A percentile compares a stretch with the other conserved stretches of the same genome.
Conservation (phyloP, 2,113 vertebrate genomes). For the Morphnarchus princeps region DNA sequence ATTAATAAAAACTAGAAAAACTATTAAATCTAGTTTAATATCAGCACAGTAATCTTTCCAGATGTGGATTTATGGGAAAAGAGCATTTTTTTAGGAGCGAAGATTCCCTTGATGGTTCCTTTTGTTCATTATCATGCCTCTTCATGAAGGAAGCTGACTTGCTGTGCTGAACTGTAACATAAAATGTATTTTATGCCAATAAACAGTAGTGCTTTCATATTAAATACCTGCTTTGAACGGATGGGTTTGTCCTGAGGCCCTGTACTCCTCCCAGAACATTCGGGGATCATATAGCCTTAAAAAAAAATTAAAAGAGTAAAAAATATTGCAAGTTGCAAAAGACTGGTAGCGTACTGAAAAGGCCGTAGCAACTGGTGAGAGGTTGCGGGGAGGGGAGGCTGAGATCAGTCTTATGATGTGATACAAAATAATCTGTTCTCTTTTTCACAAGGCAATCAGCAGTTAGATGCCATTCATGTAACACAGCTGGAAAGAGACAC, state of each 20-base stretch:
- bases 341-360: rapidly evolving
- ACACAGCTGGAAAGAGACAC: constrained; percentile 98
- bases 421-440: neutral
- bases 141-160: neutral
- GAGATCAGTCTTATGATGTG: neutral
- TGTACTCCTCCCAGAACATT: neutral
- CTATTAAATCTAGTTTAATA: neutral
- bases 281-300: neutral
- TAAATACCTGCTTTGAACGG: neutral
- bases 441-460: constrained; percentile 77
- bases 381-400: neutral
- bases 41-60: neutral
- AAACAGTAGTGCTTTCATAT: neutral
- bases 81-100: neutral
- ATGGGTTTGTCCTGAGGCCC: neutral
- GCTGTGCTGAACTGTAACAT: neutral
- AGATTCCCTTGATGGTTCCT: neutral
- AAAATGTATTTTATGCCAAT: neutral
- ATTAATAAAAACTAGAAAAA: neutral
- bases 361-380: neutral
- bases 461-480: constrained; percentile 93
- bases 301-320: neutral
- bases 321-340: neutral
- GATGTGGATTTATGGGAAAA: neutral
- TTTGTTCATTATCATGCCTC: neutral